Evolutionary conservation across 2,888 invertebrate species (phyloP).

Genomic region (Spilarctia lutea): DNA sequence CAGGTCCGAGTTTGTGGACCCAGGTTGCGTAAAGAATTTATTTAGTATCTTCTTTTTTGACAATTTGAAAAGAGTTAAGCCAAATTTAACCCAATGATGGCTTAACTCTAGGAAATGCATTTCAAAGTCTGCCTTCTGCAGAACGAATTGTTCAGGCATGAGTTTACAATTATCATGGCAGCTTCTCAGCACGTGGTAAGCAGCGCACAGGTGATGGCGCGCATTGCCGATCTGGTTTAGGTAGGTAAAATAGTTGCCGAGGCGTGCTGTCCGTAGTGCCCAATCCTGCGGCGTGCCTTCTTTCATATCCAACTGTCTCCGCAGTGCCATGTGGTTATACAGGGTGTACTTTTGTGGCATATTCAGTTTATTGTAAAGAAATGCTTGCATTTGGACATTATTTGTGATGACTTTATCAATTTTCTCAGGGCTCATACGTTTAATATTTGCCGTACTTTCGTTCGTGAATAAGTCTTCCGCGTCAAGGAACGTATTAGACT

Average conservation of each 20-base stretch:
- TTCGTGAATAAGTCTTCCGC: slow-evolving; percentile 85
- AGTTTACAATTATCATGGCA: slow-evolving; percentile 84
- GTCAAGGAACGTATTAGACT: slow-evolving; percentile 72
- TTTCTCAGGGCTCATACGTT: slow-evolving; percentile 78
- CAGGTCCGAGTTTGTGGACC: slow-evolving; percentile 64
- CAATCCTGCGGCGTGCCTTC: slow-evolving; percentile 87
- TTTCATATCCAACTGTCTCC: slow-evolving; percentile 85
- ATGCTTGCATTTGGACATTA: slow-evolving; percentile 88
- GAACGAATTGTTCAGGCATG: slow-evolving; percentile 76
- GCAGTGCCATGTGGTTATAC: slow-evolving; percentile 85
- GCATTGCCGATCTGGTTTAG: slow-evolving; percentile 80
- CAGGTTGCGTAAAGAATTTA: slow-evolving; percentile 72
- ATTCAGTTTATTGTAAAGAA: slow-evolving; percentile 86
- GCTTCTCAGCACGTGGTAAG: slow-evolving; percentile 85
- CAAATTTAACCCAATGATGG: slow-evolving; percentile 88
- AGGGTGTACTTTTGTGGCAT: slow-evolving; percentile 82
- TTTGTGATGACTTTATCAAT: slow-evolving; percentile 87
- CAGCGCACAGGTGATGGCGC: slow-evolving; percentile 89
- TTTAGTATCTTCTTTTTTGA: slow-evolving; percentile 83
- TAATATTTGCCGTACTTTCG: slow-evolving; percentile 65
- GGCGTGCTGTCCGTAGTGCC: slow-evolving; percentile 84
- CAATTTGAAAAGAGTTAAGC: slow-evolving; percentile 84
- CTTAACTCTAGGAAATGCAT: slow-evolving; percentile 83
- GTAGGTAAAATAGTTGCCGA: slow-evolving; percentile 84
- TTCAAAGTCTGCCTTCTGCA: slow-evolving; percentile 77